Base-by-base conservation (phyloP, 2,888 invertebrate species). In the Salticus scenicus region DNA sequence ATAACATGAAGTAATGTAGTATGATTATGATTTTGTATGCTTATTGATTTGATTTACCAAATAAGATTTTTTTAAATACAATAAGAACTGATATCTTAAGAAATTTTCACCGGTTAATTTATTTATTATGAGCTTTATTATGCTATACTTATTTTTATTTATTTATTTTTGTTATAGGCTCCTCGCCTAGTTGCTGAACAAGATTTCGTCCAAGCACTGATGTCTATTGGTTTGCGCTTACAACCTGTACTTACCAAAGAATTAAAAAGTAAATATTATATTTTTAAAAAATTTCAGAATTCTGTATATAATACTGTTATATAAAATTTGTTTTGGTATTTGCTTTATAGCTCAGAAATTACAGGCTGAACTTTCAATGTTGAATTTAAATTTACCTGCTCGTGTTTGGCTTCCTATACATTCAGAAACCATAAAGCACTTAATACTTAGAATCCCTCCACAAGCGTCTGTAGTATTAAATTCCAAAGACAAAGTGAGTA, bases 381-480 rank as follows among this genome's bases (percentile, higher is more conserved):
- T 99, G 84, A 99, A 99, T 92, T 94, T 98, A 89, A 99, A 99
- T 93, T 93, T 99, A 87, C 99, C 99, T 17, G 98, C 99, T 14
- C 93, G 98, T 84, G 99, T 99, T 87, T 99, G 99, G 98, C 93
- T 99, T 89, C 99, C 99, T 17, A 93, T 99, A 69, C 95, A 97
- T 91, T 95, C 95, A 89, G 93, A 94, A 89, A 88, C 78, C 30
- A 92, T 93, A 89, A 95, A 96, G 73, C 99, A 99, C 92, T 96
- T 97, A 91, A 95, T 99, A 89, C 95, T 99, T 71, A 93, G 99
- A 92, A 97, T 99, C 92, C 98, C 99, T 64, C 97, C 97, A 85
- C 97, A 97, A 90, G 97, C 97, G 88, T 98, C 98, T 87, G 98
- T 98, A 74, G 98, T 99, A 77, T 94, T 99, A 88, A 99, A 99